phyloP scores from a whole-genome alignment of 2,113 vertebrate species.

The Larimichthys crocea region DNA sequence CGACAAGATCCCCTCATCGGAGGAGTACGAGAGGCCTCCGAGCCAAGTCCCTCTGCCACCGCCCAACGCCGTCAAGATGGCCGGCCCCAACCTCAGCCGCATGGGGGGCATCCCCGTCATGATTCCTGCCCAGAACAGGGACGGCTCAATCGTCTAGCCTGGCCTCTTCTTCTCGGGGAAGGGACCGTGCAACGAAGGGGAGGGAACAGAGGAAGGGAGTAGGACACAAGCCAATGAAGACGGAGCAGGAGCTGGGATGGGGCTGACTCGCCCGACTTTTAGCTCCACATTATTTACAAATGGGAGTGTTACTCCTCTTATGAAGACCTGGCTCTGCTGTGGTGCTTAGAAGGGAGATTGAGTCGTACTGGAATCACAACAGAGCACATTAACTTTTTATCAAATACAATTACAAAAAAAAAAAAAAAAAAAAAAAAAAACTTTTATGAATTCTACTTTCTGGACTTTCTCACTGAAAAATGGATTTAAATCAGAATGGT shows the following conservation, averaged over 20 bases:
- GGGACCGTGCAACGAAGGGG: constrained; percentile 13
- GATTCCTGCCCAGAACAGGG: constrained; percentile 97
- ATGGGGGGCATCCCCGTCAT: constrained; percentile 98
- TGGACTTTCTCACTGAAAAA: constrained; percentile 63
- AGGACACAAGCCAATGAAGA: constrained; percentile 55
- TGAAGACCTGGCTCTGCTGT: constrained; percentile 62
- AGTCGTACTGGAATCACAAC: constrained; percentile 57
- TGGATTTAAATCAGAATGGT: constrained; percentile 50
- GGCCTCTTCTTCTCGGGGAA: constrained; percentile 7
- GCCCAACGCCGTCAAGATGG: constrained; percentile 87
- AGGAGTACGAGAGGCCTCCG: constrained; percentile 89
- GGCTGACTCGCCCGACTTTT: constrained; percentile 29
- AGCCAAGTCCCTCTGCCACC: constrained; percentile 86
- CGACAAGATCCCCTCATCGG: constrained; percentile 90
- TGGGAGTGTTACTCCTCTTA: constrained; percentile 26
- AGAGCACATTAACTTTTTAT: constrained; percentile 71
- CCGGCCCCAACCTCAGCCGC: constrained; percentile 95
- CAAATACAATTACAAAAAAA: constrained; percentile 58
- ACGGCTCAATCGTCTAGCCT: constrained; percentile 95
- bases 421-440: constrained; percentile 17
- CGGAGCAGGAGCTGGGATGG: constrained; percentile 26
- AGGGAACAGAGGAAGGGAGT: background rate
- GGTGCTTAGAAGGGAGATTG: constrained; percentile 41
- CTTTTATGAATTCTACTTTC: constrained; percentile 66
- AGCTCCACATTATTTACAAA: constrained; percentile 58